Conservation (phyloP, 2,888 invertebrate genomes). For the Drosophila birchii region DNA sequence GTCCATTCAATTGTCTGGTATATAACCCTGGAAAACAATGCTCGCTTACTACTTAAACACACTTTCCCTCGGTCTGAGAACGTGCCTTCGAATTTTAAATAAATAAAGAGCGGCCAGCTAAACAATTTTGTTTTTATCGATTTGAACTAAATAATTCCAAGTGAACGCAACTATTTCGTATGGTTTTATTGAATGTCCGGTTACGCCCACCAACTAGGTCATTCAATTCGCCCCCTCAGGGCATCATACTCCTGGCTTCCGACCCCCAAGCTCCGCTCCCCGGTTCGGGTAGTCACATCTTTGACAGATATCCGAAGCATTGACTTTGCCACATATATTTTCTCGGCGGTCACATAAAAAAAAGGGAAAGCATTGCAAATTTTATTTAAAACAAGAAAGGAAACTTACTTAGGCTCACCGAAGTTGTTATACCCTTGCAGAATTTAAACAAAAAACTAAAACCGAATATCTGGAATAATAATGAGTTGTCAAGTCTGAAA, state of each 20-base stretch:
- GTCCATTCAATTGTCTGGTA: not conserved
- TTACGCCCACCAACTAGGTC: constrained; percentile 37
- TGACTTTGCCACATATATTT: constrained; percentile 65
- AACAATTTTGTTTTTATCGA: constrained; percentile 10
- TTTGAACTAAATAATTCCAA: constrained; percentile 47
- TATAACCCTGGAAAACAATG: not conserved
- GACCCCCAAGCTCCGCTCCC: not conserved
- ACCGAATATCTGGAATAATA: too few relatives aligned
- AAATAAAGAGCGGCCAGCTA: not conserved
- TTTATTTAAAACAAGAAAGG: constrained; percentile 19
- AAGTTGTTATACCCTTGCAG: too few relatives aligned
- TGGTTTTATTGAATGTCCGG: constrained; percentile 56
- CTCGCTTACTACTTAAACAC: not conserved
- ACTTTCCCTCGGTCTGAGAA: not conserved
- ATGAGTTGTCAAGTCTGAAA: too few relatives aligned
- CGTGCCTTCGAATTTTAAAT: not conserved
- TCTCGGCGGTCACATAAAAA: constrained; percentile 50
- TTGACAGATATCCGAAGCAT: constrained; percentile 3
- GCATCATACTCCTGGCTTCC: not conserved
- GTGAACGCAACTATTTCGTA: constrained; percentile 58
- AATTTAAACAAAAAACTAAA: too few relatives aligned
- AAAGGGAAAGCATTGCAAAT: constrained; percentile 65
- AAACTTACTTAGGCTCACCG: not conserved
- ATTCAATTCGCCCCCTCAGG: not conserved
- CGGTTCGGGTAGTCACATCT: not conserved